Percentiles rank a stretch among this genome's conserved stretches.
These are phyloP conservation scores for Dyspetes luteomarginatus DNA, from an alignment of 2,888 invertebrate species.

Conservation along the genomic window DNA sequence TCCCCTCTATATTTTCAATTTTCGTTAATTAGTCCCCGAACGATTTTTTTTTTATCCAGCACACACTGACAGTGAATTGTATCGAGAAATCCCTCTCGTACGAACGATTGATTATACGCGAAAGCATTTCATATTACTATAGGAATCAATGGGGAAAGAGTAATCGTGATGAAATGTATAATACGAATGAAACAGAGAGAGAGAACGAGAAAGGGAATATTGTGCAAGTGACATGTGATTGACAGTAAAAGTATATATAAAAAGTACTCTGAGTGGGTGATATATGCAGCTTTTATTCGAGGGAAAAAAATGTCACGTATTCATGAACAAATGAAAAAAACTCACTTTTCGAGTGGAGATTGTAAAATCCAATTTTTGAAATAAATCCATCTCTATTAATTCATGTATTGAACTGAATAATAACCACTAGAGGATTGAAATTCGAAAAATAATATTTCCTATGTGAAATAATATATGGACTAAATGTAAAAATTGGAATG, in stretches of 20 bases:
- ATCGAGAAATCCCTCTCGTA: constrained; percentile 3
- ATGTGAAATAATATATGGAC: no score
- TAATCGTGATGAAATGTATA: constrained; percentile 26
- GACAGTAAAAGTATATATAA: no score
- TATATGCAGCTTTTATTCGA: no score
- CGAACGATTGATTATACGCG: constrained; percentile 20
- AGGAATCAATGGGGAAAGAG: constrained; percentile 1
- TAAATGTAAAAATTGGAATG: no score
- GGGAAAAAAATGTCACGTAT: no score
- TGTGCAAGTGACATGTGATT: no score
- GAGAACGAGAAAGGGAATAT: no score
- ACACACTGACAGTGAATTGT: constrained; percentile 12
- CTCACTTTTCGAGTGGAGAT: background rate
- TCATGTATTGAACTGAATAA: background rate
- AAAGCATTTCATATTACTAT: no score
- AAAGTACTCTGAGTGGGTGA: no score
- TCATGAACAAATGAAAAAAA: background rate
- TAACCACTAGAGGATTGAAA: no score
- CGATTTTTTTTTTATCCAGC: background rate
- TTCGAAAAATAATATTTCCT: no score
- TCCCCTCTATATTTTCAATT: background rate
- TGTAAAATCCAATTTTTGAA: background rate
- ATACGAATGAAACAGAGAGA: background rate
- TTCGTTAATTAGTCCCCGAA: constrained; percentile 31
- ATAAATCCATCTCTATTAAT: background rate